Evolutionary conservation across 2,888 invertebrate species (phyloP).

Genomic region (Drosophila setosimentum): DNA sequence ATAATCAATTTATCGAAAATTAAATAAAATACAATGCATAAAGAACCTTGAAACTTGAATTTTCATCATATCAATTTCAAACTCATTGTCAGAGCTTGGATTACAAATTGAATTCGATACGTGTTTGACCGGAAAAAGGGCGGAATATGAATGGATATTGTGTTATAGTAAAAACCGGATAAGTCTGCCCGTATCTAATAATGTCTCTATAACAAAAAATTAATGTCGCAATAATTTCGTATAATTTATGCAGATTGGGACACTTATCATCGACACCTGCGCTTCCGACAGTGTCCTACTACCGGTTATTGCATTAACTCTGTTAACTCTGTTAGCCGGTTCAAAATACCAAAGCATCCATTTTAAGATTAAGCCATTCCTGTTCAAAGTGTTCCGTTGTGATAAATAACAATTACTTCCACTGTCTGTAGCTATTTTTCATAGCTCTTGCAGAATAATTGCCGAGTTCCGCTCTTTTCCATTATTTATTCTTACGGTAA

Average conservation of each 20-base stretch:
- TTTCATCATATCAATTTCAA: not conserved
- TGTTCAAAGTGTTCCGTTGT: conserved; percentile 13
- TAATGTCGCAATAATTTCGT: conserved; percentile 12
- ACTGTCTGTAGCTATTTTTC: not conserved
- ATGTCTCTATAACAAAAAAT: conserved; percentile 4
- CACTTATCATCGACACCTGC: conserved; percentile 18
- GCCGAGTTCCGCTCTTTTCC: conserved; percentile 2
- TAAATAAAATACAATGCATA: not conserved
- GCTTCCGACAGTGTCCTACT: conserved; percentile 12
- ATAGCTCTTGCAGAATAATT: conserved; percentile 2
- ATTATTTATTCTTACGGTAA: not conserved
- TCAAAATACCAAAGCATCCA: conserved; percentile 9
- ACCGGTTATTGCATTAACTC: conserved; percentile 12
- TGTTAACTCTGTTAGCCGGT: conserved; percentile 1
- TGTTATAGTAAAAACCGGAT: conserved; percentile 4
- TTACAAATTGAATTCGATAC: conserved; percentile 6
- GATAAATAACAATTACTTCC: conserved; percentile 16
- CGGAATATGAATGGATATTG: not conserved
- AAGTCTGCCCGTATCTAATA: not conserved
- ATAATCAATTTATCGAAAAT: conserved; percentile 4
- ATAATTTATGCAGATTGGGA: conserved; percentile 19
- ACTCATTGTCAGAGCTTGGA: not conserved
- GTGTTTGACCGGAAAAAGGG: conserved; percentile 10
- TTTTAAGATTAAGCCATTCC: conserved; percentile 6
- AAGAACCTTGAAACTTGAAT: not conserved